Conservation (phyloP, 92 coral and sea anemone species). For the Porites cylindrica region DNA sequence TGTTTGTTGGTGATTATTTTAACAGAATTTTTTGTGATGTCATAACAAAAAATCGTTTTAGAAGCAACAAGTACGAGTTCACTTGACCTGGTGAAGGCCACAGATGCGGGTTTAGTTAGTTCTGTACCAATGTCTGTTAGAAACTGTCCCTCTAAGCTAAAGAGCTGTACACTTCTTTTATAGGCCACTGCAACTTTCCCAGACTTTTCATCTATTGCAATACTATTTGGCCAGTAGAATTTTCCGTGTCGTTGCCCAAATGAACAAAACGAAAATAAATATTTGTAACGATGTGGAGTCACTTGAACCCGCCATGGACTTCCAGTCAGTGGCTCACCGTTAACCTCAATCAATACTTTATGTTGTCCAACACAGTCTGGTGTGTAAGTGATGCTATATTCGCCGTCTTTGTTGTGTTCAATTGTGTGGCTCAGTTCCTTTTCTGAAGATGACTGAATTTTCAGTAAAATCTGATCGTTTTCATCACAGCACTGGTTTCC, state of each 20-base stretch:
- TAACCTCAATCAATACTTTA: conserved; percentile 28
- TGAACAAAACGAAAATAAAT: not conserved
- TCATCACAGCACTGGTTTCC: conserved; percentile 62
- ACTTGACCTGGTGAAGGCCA: conserved; percentile 2
- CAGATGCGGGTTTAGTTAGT: not conserved
- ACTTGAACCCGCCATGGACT: conserved; percentile 45
- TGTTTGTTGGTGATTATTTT: conserved; percentile 35
- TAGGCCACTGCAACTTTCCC: not conserved
- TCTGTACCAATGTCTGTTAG: not conserved
- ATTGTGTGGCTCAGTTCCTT: not conserved
- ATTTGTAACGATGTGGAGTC: no score
- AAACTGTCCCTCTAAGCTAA: not conserved
- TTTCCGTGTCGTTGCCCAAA: not conserved
- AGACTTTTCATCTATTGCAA: not conserved
- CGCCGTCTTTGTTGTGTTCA: conserved; percentile 47
- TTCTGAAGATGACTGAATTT: conserved; percentile 31
- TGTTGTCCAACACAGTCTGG: conserved; percentile 53
- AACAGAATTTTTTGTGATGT: no score
- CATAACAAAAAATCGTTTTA: not conserved
- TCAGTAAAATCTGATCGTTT: conserved; percentile 51
- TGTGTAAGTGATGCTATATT: conserved; percentile 41
- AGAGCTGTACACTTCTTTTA: not conserved
- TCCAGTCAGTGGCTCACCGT: conserved; percentile 43
- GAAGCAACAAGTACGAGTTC: conserved; percentile 8
- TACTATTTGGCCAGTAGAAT: not conserved